Evolutionary conservation across 1,140 invertebrate species (phyloP), one percentile per base, ranked within the genome.

Genomic region (Lerema accius): DNA sequence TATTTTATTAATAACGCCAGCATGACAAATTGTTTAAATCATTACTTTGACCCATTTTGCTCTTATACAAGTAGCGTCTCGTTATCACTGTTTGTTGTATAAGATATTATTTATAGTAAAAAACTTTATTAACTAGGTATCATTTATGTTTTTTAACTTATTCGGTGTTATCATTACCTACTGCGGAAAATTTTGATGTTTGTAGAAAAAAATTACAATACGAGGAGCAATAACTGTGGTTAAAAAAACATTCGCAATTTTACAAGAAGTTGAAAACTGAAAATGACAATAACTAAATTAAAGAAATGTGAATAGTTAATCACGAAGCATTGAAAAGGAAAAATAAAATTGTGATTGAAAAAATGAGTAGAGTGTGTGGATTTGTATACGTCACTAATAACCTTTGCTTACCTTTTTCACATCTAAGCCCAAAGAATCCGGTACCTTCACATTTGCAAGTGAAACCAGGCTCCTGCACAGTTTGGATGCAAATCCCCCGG

Each of bases 361-460:
- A 26, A 10, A 48, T n/a, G 5, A 35, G 10, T 28, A n/a, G n/a
- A 10, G 32, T 17, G 26, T 26, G 43, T 11, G n/a, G n/a, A n/a
- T n/a, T n/a, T n/a, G n/a, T n/a, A n/a, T n/a, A n/a, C n/a, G n/a
- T n/a, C n/a, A n/a, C n/a, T n/a, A n/a, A n/a, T n/a, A n/a, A n/a
- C n/a, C n/a, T n/a, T n/a, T n/a, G n/a, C 19, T 85, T 90, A 94
- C 94, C 88, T 91, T 90, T 92, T 72, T 95, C 93, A 82, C 95
- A 96, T 67, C 93, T 89, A 50, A 87, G 84, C 14, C 95, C 95
- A 78, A 94, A 95, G 77, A 91, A 95, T 45, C 95, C 94, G 39
- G 95, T 95, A 55, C 94, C 94, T 76, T 95, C 94, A 79, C 95
- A 96, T 67, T 93, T 89, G 78, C 95, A 96, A 80, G 93, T 93